Conservation (phyloP, 2,113 vertebrate genomes). For the Varanus salvator region DNA sequence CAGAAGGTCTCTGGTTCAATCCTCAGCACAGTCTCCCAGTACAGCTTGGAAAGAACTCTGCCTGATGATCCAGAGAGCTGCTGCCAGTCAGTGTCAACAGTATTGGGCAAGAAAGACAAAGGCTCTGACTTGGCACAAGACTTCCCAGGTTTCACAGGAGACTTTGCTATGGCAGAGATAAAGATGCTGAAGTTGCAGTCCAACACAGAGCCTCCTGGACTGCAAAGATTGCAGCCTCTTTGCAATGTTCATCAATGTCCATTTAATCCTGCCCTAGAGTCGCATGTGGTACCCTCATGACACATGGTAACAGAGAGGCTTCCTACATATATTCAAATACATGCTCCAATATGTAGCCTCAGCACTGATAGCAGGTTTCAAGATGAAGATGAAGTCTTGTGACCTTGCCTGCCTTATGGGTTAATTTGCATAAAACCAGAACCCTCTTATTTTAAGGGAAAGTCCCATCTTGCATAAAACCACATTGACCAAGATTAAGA, state of each 20-base stretch:
- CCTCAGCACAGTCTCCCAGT: too few species aligned
- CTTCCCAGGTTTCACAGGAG: neutral
- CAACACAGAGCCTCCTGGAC: neutral
- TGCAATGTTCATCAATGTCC: neutral
- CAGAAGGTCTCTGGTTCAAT: too few species aligned
- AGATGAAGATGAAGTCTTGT: neutral
- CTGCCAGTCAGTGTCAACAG: too few species aligned
- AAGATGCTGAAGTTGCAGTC: neutral
- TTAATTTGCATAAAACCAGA: constrained; percentile 1
- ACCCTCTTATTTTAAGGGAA: neutral
- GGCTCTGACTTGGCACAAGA: too few species aligned
- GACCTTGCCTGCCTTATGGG: neutral
- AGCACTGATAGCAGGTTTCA: neutral
- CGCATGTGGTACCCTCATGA: neutral
- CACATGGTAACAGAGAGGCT: neutral
- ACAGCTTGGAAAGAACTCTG: too few species aligned
- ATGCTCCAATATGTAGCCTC: too few species aligned
- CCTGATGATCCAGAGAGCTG: too few species aligned
- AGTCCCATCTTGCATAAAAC: constrained; percentile 3
- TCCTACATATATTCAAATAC: neutral
- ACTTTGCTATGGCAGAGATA: neutral
- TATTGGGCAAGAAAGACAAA: too few species aligned
- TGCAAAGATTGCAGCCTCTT: neutral
- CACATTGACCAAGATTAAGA: neutral
- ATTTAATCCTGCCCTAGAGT: neutral